A percentile compares a stretch with the other conserved stretches of the same genome.
phyloP scores from a whole-genome alignment of 2,888 invertebrate genomes.

The Thera britannica region DNA sequence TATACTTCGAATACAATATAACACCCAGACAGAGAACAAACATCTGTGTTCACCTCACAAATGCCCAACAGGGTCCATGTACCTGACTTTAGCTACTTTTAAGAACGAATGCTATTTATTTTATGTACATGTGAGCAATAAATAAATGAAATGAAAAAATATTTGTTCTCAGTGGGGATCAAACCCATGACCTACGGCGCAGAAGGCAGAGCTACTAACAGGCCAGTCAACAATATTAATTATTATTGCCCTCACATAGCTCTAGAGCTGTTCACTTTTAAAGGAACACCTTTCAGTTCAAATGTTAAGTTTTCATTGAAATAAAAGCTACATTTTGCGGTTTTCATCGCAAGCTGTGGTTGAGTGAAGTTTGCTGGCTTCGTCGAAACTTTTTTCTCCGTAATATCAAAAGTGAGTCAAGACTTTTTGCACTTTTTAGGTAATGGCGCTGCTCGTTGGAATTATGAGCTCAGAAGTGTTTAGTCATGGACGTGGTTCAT shows the following conservation, averaged over 20 bases:
- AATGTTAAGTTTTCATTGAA: slow-evolving; percentile 5
- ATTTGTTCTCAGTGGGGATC: too few relatives aligned
- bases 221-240: too few relatives aligned
- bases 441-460: slow-evolving; percentile 9
- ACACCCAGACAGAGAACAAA: too few relatives aligned
- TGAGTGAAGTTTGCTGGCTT: slow-evolving; percentile 2
- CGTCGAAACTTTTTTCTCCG: slow-evolving; percentile 5
- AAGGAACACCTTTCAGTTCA: slow-evolving; percentile 3
- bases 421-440: slow-evolving; percentile 14
- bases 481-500: not conserved
- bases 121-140: too few relatives aligned
- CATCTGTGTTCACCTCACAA: too few relatives aligned
- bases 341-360: slow-evolving; percentile 1
- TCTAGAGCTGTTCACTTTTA: not conserved
- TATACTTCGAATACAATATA: too few relatives aligned
- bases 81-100: too few relatives aligned
- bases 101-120: too few relatives aligned
- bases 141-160: too few relatives aligned
- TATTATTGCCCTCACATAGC: not conserved
- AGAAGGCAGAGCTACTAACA: too few relatives aligned
- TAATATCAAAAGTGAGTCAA: slow-evolving; percentile 14
- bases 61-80: too few relatives aligned
- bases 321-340: not conserved
- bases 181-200: too few relatives aligned
- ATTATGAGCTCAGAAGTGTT: not conserved